phyloP scores from a whole-genome alignment of 2,113 vertebrate species.

The Gavia stellata region DNA sequence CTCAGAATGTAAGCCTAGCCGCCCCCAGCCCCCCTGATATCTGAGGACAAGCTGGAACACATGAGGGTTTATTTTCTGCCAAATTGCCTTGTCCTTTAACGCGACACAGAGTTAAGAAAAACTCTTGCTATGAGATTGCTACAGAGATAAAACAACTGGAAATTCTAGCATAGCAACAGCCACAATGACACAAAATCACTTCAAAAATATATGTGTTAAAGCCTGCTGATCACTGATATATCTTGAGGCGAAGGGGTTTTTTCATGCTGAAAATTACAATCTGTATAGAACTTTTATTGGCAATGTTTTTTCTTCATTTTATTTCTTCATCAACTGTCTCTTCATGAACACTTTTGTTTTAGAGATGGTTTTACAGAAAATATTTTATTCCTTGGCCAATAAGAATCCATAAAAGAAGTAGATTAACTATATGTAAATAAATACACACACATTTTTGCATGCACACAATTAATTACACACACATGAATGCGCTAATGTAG shows the following conservation, averaged over 20 bases:
- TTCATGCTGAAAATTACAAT: neutral
- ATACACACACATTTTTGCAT: neutral
- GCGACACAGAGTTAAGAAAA: neutral
- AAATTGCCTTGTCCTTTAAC: too few relatives aligned
- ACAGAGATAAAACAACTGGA: neutral
- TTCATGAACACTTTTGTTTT: neutral
- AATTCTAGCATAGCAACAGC: neutral
- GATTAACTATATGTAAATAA: neutral
- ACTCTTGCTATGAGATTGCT: neutral
- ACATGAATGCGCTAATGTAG: fast-evolving
- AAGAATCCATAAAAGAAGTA: neutral
- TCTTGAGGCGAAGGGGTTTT: neutral
- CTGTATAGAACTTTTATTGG: neutral
- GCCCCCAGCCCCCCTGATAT: too few relatives aligned
- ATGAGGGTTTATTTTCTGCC: too few relatives aligned
- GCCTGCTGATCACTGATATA: neutral
- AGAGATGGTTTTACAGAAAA: neutral
- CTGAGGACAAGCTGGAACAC: too few relatives aligned
- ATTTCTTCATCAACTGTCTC: neutral
- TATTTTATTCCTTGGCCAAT: neutral
- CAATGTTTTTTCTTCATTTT: neutral
- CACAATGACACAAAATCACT: neutral
- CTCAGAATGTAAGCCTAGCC: too few relatives aligned
- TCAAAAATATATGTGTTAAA: neutral
- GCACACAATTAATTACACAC: neutral